Evolutionary conservation across 2,797 vertebrate species (phyloP).

Genomic region (Sebastes hubbsi): DNA sequence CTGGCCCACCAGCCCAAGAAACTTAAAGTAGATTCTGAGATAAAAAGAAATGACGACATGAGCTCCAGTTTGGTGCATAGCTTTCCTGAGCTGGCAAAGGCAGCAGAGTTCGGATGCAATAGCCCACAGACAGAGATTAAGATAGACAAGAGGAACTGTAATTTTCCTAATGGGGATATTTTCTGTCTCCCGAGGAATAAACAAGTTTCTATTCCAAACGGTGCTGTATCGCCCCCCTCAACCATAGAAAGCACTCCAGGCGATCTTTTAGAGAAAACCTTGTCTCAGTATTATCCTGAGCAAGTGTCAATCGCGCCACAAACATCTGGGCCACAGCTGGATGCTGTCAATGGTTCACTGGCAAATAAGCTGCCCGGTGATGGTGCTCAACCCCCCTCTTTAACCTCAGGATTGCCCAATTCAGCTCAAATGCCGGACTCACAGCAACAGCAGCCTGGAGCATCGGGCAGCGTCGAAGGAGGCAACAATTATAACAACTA

Average conservation of each 20-base stretch:
- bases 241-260: constrained; percentile 87
- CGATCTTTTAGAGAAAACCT: constrained; percentile 91
- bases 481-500: constrained; percentile 80
- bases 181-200: constrained; percentile 87
- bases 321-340: constrained; percentile 86
- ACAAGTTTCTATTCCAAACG: constrained; percentile 89
- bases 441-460: constrained; percentile 81
- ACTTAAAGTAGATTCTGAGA: constrained; percentile 83
- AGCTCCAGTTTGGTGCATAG: constrained; percentile 71
- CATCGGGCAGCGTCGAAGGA: constrained; percentile 78
- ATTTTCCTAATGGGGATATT: constrained; percentile 86
- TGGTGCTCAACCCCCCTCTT: constrained; percentile 81
- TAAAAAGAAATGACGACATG: constrained; percentile 78
- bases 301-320: constrained; percentile 90
- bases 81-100: constrained; percentile 77
- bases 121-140: constrained; percentile 80
- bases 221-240: constrained; percentile 91
- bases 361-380: constrained; percentile 83
- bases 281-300: constrained; percentile 93
- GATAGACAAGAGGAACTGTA: constrained; percentile 79
- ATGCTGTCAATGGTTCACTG: constrained; percentile 86
- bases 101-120: constrained; percentile 78
- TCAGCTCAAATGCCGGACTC: constrained; percentile 86
- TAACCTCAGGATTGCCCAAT: constrained; percentile 93
- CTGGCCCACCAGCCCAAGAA: constrained; percentile 88